These are phyloP conservation scores for Leptopilina myrica DNA, from an alignment of 2,888 invertebrate genomes.

Conservation along the genomic window DNA sequence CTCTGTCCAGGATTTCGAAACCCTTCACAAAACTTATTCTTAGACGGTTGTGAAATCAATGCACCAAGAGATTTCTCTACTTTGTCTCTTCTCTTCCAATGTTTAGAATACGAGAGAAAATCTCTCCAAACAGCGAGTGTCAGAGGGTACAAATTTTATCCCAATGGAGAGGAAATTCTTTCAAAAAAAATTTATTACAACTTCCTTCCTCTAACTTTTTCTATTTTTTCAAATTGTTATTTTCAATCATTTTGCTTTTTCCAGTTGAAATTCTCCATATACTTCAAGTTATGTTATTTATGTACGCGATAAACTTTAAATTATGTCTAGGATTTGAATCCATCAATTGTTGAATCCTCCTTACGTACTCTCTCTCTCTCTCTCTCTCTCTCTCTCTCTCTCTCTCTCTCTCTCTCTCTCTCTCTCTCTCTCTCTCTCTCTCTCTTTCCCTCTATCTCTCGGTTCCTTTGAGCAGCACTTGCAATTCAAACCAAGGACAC, in stretches of 20 bases:
- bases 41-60: conserved; percentile 31
- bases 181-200: background rate
- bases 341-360: too few relatives aligned
- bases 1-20: conserved; percentile 33
- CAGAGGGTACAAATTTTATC: background rate
- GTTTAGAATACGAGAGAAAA: background rate
- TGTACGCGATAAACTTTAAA: too few relatives aligned
- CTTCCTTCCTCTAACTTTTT: background rate
- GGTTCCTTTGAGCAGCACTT: too few relatives aligned
- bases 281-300: too few relatives aligned
- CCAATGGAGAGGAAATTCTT: background rate
- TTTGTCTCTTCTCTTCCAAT: background rate
- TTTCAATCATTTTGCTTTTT: background rate
- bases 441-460: too few relatives aligned
- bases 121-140: background rate
- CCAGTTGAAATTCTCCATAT: too few relatives aligned
- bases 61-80: background rate
- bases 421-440: too few relatives aligned
- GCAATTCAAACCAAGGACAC: too few relatives aligned
- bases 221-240: background rate
- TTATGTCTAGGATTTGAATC: too few relatives aligned
- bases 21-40: background rate
- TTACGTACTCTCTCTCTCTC: too few relatives aligned
- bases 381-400: too few relatives aligned
- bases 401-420: too few relatives aligned